A percentile compares a stretch with the other conserved stretches of the same genome.
These are phyloP conservation scores for Proales similis DNA, from an alignment of 1,140 invertebrate genomes.

Conservation along the genomic window DNA sequence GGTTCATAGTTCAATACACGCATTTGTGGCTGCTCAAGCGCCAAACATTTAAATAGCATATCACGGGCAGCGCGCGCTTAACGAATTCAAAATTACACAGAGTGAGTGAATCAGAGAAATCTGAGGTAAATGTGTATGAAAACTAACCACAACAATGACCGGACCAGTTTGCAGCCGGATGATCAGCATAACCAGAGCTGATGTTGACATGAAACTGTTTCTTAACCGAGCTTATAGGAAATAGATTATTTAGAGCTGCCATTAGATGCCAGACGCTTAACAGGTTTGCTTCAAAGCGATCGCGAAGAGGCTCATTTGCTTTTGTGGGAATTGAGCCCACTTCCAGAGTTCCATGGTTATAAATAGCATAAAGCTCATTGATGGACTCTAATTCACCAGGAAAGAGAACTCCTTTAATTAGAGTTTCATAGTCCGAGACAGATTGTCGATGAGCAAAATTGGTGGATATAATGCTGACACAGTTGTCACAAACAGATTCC, in stretches of 20 bases:
- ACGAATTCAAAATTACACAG: neutral
- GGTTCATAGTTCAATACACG: conserved; percentile 83
- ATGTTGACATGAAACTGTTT: conserved; percentile 35
- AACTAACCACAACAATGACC: conserved; percentile 35
- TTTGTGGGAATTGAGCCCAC: conserved; percentile 19
- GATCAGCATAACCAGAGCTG: conserved; percentile 32
- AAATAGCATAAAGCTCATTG: conserved; percentile 13
- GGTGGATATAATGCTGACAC: conserved; percentile 12
- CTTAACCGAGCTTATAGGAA: neutral
- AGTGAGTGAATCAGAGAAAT: neutral
- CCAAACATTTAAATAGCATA: conserved; percentile 76
- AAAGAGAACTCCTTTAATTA: conserved; percentile 10
- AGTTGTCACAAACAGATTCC: conserved; percentile 11
- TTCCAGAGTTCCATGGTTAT: conserved; percentile 34
- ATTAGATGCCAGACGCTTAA: conserved; percentile 29
- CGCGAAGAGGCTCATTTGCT: conserved; percentile 14
- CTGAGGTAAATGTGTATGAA: no score
- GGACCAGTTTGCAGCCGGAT: conserved; percentile 33
- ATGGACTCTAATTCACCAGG: neutral
- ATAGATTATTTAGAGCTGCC: conserved; percentile 12
- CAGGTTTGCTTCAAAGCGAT: conserved; percentile 26
- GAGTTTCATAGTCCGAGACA: conserved; percentile 19
- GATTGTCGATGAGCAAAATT: conserved; percentile 24
- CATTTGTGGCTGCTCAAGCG: conserved; percentile 69
- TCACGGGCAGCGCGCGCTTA: conserved; percentile 65